Conservation (phyloP, 2,888 invertebrate genomes). For the Drosophila planitibia region DNA sequence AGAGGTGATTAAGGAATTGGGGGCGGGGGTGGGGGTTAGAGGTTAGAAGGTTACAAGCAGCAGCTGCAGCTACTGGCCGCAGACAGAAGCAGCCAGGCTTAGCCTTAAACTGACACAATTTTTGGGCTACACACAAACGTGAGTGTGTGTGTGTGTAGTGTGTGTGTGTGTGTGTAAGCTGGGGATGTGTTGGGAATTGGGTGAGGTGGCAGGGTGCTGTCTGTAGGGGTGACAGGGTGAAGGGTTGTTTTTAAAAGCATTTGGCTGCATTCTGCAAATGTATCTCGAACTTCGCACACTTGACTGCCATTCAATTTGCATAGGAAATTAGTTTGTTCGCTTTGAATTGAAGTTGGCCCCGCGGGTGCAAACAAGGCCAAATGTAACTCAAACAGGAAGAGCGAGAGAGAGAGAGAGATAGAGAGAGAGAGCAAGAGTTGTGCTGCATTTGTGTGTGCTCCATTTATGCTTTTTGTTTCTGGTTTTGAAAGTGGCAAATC, state of each 20-base stretch:
- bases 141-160: not conserved
- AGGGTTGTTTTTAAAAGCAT: slow-evolving; percentile 74
- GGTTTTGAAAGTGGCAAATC: slow-evolving; percentile 59
- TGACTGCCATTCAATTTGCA: slow-evolving; percentile 84
- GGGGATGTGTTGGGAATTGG: slow-evolving; percentile 7
- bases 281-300: slow-evolving; percentile 82
- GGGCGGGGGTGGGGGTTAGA: not conserved
- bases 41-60: not conserved
- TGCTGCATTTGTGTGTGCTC: slow-evolving; percentile 47
- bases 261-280: slow-evolving; percentile 75
- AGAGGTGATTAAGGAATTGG: not conserved
- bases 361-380: slow-evolving; percentile 77
- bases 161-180: slow-evolving; percentile 1
- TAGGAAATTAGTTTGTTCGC: slow-evolving; percentile 83
- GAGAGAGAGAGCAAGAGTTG: slow-evolving; percentile 7
- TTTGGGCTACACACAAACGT: slow-evolving; percentile 18
- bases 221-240: not conserved
- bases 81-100: slow-evolving; percentile 30
- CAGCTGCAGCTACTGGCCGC: slow-evolving; percentile 2
- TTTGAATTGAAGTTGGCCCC: slow-evolving; percentile 81
- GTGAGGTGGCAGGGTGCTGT: not conserved
- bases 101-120: slow-evolving; percentile 63
- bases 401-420: slow-evolving; percentile 10
- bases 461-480: slow-evolving; percentile 71
- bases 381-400: slow-evolving; percentile 50